These are phyloP conservation scores for Luffia ferchaultella DNA, from an alignment of 2,888 invertebrate species.

Conservation along the genomic window DNA sequence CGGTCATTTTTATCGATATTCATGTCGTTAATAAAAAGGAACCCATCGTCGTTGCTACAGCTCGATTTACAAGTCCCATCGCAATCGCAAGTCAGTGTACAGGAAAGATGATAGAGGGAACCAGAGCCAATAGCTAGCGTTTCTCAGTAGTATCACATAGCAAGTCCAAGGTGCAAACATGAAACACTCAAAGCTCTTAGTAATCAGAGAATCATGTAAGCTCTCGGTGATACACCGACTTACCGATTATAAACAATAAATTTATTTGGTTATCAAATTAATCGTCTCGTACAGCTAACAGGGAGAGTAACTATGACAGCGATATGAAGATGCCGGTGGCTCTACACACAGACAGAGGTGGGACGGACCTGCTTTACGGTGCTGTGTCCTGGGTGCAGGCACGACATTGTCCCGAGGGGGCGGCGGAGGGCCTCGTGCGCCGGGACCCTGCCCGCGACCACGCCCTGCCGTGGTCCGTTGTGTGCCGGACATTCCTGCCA, in stretches of 20 bases:
- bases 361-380: slow-evolving; percentile 54
- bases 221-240: slow-evolving; percentile 10
- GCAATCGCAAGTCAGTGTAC: slow-evolving; percentile 59
- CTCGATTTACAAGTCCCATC: slow-evolving; percentile 41
- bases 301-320: slow-evolving; percentile 40
- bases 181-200: slow-evolving; percentile 68
- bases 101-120: slow-evolving; percentile 63
- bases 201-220: slow-evolving; percentile 57
- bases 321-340: slow-evolving; percentile 31
- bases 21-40: not conserved
- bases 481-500: slow-evolving; percentile 5
- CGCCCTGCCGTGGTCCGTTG: slow-evolving; percentile 21
- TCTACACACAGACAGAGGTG: slow-evolving; percentile 25
- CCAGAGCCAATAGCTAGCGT: slow-evolving; percentile 65
- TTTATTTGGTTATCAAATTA: not conserved
- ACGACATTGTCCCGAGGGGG: slow-evolving; percentile 78
- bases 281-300: slow-evolving; percentile 26
- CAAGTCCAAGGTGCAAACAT: slow-evolving; percentile 69
- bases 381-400: slow-evolving; percentile 45
- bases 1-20: slow-evolving; percentile 26
- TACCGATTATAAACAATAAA: not conserved
- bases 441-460: slow-evolving; percentile 54
- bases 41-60: not conserved
- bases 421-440: slow-evolving; percentile 89
- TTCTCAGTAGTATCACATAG: slow-evolving; percentile 60